Evolutionary conservation across 1,140 invertebrate species (phyloP), one percentile per base, ranked within the genome.

Genomic region (Venturia canescens): DNA sequence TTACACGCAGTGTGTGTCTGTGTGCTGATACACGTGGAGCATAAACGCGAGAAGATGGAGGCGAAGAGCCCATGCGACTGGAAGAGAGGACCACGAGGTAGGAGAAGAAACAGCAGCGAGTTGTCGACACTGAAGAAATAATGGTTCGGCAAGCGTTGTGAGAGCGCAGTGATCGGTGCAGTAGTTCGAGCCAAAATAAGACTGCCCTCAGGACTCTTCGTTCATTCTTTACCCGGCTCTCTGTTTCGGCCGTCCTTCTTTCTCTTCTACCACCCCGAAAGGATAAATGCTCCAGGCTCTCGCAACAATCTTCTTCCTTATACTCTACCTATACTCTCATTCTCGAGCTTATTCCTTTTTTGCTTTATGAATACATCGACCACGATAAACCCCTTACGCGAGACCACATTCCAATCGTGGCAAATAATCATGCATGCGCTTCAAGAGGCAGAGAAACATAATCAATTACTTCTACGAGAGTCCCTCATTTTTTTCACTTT

Each of bases 81-180:
- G 66, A 69, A 69, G 66, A 69, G 66, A 26, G 6, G 21, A 44
- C 18, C 69, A 48, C 44, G 23, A 29, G 44, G 16, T 26, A 69
- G 48, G 7, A 29, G 71, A 74, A 74, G 71, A 26, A 74, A 74
- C 71, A 74, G 69, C 69, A 71, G 71, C 44, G 71, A 74, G 71
- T 74, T 74, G 71, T 53, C 71, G 71, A 74, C 71, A 74, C 71
- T 74, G 71, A 53, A 74, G 71, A 74, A 74, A 74, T 74, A 53
- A 74, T 74, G 71, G 71, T 74, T 74, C 48, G 71, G 71, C 71
- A 18, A 38, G 23, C 71, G 48, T 74, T 74, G 71, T 69, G 66
- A 31, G 71, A 74, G 71, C 71, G 44, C 71, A 23, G 29, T 69
- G 44, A 74, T 74, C 71, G 60, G 71, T 48, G 44, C 71, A 48